Evolutionary conservation across 2,113 vertebrate genomes (phyloP).

Genomic region (Bufo gargarizans): DNA sequence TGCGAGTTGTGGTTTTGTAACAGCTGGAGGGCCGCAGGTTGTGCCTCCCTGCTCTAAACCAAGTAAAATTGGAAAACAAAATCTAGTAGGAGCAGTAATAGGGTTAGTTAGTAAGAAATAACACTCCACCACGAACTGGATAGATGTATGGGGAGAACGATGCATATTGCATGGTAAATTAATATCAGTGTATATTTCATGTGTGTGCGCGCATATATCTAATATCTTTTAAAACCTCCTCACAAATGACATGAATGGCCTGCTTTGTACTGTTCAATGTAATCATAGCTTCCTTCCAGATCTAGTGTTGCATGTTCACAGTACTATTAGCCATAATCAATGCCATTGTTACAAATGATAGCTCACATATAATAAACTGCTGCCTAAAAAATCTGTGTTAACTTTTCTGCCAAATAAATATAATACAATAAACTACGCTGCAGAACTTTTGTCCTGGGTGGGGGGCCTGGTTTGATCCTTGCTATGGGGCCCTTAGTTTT

Average conservation of each 20-base stretch:
- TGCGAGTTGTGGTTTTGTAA: too few relatives aligned
- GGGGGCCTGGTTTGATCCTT: too few relatives aligned
- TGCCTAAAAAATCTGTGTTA: background rate
- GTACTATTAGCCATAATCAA: conserved; percentile 18
- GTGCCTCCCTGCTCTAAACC: background rate
- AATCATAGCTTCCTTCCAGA: background rate
- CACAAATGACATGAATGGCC: background rate
- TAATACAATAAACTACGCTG: background rate
- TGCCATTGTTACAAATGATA: conserved; percentile 3
- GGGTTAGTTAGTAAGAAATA: background rate
- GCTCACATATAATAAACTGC: background rate
- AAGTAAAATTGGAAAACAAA: background rate
- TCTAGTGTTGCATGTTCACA: background rate
- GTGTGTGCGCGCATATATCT: too few relatives aligned
- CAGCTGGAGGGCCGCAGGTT: too few relatives aligned
- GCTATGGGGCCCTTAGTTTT: too few relatives aligned
- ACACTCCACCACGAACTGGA: background rate
- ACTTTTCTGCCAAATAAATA: background rate
- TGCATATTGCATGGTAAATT: background rate
- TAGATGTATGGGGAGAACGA: too few relatives aligned
- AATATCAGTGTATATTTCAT: too few relatives aligned
- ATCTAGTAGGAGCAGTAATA: background rate
- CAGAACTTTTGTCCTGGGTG: too few relatives aligned
- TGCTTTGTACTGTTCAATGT: background rate
- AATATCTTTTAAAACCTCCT: background rate